Conservation (phyloP, 2,797 vertebrate genomes). For the Octomys mimax region DNA sequence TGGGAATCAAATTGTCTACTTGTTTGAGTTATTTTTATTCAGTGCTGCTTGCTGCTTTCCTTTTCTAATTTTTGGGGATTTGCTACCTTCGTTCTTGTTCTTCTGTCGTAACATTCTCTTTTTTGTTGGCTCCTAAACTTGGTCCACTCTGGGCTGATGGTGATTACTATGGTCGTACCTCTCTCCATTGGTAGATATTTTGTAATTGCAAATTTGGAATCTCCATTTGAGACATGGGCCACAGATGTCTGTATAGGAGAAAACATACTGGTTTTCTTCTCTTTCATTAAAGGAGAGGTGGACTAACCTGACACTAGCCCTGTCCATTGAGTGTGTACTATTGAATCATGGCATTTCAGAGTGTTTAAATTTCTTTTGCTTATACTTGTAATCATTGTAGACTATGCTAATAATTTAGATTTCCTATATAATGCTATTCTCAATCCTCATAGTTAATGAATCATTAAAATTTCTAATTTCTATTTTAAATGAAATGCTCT, state of each 20-base stretch:
- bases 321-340: not conserved
- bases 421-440: not conserved
- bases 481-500: conserved; percentile 40
- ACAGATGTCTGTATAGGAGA: not conserved
- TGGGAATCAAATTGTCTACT: not conserved
- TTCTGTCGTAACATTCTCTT: not conserved
- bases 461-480: conserved; percentile 26
- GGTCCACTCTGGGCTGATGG: not conserved
- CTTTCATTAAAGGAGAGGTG: not conserved
- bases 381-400: not conserved
- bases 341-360: not conserved
- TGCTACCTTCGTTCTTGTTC: not conserved
- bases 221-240: conserved; percentile 12
- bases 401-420: not conserved
- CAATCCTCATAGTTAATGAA: not conserved
- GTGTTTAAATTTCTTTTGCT: not conserved
- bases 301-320: not conserved
- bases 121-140: not conserved
- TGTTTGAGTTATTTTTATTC: not conserved
- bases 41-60: not conserved
- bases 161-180: not conserved
- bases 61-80: conserved; percentile 31
- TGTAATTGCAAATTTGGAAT: not conserved
- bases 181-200: not conserved
- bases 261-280: not conserved